These are phyloP conservation scores for Urocynchramus pylzowi DNA, from an alignment of 2,113 vertebrate species.

Conservation along the genomic window DNA sequence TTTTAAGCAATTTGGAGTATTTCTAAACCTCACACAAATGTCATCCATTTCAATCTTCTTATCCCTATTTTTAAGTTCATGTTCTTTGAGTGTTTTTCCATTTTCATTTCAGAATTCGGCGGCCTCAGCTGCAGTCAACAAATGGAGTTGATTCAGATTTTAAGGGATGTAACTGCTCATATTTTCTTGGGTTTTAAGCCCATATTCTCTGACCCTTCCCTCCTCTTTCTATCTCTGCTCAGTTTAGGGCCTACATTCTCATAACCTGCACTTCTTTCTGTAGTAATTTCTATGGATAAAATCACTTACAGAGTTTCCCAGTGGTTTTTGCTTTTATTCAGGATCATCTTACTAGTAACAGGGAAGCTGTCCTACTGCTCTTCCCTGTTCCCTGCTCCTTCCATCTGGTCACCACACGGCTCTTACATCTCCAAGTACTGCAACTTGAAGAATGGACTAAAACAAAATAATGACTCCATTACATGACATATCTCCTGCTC, in stretches of 20 bases:
- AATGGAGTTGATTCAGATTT: background rate
- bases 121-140: background rate
- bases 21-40: background rate
- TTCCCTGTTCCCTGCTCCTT: background rate
- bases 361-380: background rate
- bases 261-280: background rate
- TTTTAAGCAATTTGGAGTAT: background rate
- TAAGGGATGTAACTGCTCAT: background rate
- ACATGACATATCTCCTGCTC: constrained; percentile 45
- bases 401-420: constrained; percentile 48
- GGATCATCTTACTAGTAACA: background rate
- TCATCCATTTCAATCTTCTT: background rate
- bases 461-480: constrained; percentile 53
- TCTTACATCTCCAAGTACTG: background rate
- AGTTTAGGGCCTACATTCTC: background rate
- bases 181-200: background rate
- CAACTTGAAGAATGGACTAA: constrained; percentile 29
- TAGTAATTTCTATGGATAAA: background rate
- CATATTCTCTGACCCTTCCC: background rate
- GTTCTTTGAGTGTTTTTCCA: background rate
- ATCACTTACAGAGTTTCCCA: background rate
- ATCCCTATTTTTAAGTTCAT: background rate
- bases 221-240: background rate
- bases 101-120: background rate
- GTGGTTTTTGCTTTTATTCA: background rate